These are phyloP conservation scores for Gracilinanus agilis DNA, from an alignment of 2,113 vertebrate genomes.

Conservation along the genomic window DNA sequence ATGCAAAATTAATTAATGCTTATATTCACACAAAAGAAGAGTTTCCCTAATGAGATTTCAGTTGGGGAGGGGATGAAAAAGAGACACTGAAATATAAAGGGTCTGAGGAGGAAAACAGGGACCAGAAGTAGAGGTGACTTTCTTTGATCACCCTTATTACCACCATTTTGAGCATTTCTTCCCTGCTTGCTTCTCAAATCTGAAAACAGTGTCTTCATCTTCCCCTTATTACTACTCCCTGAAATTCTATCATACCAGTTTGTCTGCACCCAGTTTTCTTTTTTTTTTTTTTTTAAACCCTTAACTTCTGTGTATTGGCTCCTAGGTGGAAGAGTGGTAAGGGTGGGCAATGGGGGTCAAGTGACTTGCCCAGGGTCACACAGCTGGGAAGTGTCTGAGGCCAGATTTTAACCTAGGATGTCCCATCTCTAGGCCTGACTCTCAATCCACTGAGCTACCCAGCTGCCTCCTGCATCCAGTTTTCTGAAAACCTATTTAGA, in stretches of 20 bases:
- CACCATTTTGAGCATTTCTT: conserved; percentile 63
- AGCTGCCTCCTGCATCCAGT: conserved; percentile 5
- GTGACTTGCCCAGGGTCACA: no score
- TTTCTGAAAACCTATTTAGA: conserved; percentile 24
- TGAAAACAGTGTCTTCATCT: conserved; percentile 23
- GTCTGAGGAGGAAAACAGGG: not conserved
- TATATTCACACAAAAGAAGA: not conserved
- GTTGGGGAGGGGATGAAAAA: not conserved
- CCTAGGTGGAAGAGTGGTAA: no score
- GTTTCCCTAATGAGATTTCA: not conserved
- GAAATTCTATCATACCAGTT: not conserved
- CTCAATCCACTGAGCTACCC: no score
- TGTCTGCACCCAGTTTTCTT: conserved; percentile 21
- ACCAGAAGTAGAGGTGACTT: conserved; percentile 76
- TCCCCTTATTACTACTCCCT: conserved; percentile 1
- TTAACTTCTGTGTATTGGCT: no score
- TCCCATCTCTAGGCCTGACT: no score
- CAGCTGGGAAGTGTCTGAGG: no score
- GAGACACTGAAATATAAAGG: not conserved
- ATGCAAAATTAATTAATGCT: not conserved
- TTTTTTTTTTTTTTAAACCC: no score
- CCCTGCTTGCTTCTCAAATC: conserved; percentile 54
- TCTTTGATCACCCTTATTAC: conserved; percentile 35
- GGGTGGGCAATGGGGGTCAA: no score
- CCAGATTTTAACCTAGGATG: no score